Percentiles rank a stretch among this genome's conserved stretches.
Evolutionary conservation across 2,888 invertebrate genomes (phyloP).

Genomic region (Sympetrum striolatum): DNA sequence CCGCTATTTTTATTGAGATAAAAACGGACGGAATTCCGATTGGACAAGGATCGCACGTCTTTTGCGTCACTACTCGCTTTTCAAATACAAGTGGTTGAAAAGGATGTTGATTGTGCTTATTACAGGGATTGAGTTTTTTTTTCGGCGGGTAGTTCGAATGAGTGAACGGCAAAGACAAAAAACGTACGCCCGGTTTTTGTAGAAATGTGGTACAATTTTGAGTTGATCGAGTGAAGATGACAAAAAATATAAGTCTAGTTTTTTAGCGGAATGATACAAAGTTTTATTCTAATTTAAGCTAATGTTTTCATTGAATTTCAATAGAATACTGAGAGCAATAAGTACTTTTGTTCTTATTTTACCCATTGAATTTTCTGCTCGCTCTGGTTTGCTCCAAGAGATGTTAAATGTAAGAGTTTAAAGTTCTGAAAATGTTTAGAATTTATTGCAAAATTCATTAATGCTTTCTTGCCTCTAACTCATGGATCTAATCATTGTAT

Average conservation of each 20-base stretch:
- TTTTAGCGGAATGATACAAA: background rate
- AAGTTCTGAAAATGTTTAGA: no score
- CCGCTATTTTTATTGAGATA: background rate
- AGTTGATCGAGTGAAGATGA: no score
- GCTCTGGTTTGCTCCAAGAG: no score
- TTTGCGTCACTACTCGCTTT: background rate
- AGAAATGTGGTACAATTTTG: no score
- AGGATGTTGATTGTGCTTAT: no score
- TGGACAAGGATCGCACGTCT: background rate
- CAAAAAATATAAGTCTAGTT: no score
- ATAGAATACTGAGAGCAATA: no score
- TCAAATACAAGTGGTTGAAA: background rate
- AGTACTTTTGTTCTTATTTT: no score
- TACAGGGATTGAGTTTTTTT: no score
- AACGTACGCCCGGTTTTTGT: background rate
- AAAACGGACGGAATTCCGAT: background rate
- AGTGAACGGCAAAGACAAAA: no score
- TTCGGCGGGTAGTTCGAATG: background rate
- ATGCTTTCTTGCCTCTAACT: background rate
- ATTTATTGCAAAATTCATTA: background rate
- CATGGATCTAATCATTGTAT: background rate
- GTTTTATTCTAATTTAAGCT: background rate
- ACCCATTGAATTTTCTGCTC: no score
- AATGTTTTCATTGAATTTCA: background rate
- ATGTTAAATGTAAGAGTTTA: no score